These are phyloP conservation scores for Agelas oroides DNA, from an alignment of 37 sponge, comb jelly and placozoan genomes.

Conservation along the genomic window DNA sequence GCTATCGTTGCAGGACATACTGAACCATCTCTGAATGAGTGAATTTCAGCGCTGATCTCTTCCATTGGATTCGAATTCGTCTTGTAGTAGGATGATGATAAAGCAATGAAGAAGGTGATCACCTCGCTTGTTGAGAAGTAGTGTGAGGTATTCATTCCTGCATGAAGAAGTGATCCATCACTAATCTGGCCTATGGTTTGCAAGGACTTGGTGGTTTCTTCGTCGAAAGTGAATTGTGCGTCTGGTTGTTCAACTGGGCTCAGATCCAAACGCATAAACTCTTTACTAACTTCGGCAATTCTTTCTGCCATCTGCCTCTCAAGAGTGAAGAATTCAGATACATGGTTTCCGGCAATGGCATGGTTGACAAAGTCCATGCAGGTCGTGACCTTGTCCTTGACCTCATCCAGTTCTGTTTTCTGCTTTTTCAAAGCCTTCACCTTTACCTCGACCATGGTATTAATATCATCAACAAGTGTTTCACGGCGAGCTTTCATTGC, in stretches of 20 bases:
- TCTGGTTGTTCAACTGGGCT: slow-evolving; percentile 63
- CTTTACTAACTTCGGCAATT: slow-evolving; percentile 41
- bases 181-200: not conserved
- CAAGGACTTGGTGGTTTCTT: not conserved
- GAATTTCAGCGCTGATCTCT: slow-evolving; percentile 47
- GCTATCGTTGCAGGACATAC: slow-evolving; percentile 61
- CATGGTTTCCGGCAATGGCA: slow-evolving; percentile 13
- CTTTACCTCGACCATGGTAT: slow-evolving; percentile 1
- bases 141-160: not conserved
- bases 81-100: slow-evolving; percentile 67
- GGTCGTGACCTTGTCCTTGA: slow-evolving; percentile 24
- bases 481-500: not conserved
- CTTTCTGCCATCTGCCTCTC: slow-evolving; percentile 47
- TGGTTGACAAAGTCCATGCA: slow-evolving; percentile 53
- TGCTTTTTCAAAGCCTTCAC: slow-evolving; percentile 33
- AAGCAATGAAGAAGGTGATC: slow-evolving; percentile 57
- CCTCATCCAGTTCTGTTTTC: not conserved
- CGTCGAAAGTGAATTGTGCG: slow-evolving; percentile 35
- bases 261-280: slow-evolving; percentile 40
- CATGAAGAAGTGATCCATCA: slow-evolving; percentile 56
- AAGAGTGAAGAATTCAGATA: slow-evolving; percentile 55
- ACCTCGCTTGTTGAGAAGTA: slow-evolving; percentile 46
- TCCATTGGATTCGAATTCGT: slow-evolving; percentile 50
- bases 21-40: slow-evolving; percentile 47
- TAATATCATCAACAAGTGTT: not conserved